Evolutionary conservation across 2,113 vertebrate genomes (phyloP).

Genomic region (Zapornia atra): DNA sequence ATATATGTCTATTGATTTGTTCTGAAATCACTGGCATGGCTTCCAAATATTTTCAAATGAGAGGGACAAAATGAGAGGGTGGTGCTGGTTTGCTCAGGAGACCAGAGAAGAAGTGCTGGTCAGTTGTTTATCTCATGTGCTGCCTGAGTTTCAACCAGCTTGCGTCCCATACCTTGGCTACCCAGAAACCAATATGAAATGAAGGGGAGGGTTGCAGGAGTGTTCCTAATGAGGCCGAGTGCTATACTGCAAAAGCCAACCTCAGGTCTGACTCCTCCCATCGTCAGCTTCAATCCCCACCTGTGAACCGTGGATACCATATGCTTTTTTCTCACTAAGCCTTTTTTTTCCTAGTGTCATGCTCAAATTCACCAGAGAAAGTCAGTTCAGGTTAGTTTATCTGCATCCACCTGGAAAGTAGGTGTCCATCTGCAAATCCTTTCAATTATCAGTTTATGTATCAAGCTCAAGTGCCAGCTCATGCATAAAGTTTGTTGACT

Average conservation of each 20-base stretch:
- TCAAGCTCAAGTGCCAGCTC: neutral
- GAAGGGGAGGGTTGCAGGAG: neutral
- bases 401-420: neutral
- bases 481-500: neutral
- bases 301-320: neutral
- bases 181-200: neutral
- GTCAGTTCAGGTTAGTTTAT: neutral
- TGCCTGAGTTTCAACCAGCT: neutral
- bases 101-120: neutral
- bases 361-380: neutral
- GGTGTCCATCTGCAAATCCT: neutral
- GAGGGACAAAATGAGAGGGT: neutral
- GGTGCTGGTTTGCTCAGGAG: neutral
- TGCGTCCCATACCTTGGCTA: neutral
- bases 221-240: neutral
- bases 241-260: neutral
- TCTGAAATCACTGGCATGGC: neutral
- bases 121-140: neutral
- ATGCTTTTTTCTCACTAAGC: neutral
- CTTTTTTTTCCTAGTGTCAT: rapidly evolving
- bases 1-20: neutral
- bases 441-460: neutral
- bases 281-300: neutral
- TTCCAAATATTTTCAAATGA: neutral
- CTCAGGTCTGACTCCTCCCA: neutral